Base-by-base conservation (phyloP, 2,888 invertebrate species). In the Aelia acuminata region DNA sequence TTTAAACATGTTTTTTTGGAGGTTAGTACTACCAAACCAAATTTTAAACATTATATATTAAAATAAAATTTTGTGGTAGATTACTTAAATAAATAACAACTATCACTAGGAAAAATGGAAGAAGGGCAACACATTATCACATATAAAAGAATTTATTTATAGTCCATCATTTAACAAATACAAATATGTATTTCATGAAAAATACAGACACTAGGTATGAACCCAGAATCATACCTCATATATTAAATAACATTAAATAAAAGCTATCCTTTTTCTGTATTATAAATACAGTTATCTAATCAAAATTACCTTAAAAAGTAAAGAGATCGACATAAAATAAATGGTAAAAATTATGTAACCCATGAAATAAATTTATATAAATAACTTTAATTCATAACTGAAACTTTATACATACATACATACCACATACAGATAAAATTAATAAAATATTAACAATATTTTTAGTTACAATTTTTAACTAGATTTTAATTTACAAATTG, bases 401-500 rank as follows among this genome's bases (percentile, higher is more conserved):
- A 80, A 80, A 80, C 43, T 80, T n/a, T 47, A 80, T 80, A 47
- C 80, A 80, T n/a, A 80, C n/a, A 80, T 80, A 13, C 43, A 80
- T 43, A 43, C 43, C 43, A 48, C 20, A 48, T 50, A 48, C 31
- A 84, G 49, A 49, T 84, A 50, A 84, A 49, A 50, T 48, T 31
- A 49, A 49, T 50, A 49, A 84, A n/a, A 84, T n/a, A 49, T 84
- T 13, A 49, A 48, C 84, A 84, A 84, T 84, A 48, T 18, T 47
- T n/a, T 84, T 47, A 26, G 35, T 49, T 49, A 84, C 47, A 85
- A 84, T 80, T 11, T 47, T 47, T n/a, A 80, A 80, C 70, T 84
- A 57, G 49, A 85, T 70, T 53, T 84, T 87, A 49, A 53, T 87
- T 89, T 86, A 87, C 89, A 89, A 50, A 31, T 43, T 57, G 80